Conservation (phyloP, 2,797 vertebrate genomes). For the Nyctalus aviator region DNA sequence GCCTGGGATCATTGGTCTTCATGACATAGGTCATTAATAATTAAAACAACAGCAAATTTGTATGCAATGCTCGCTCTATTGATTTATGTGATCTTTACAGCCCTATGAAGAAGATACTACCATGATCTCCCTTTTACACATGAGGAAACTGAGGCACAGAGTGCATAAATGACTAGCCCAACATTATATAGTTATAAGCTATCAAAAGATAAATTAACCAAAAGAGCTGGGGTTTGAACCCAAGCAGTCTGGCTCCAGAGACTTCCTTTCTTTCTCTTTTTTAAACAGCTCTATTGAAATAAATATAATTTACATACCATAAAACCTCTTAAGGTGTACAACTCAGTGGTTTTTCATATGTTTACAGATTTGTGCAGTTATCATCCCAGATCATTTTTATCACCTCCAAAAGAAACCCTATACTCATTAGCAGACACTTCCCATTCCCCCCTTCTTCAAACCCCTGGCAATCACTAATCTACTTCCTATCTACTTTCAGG, state of each 20-base stretch:
- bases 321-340: neutral
- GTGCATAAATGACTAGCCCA: neutral
- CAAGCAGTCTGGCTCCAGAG: neutral
- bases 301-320: constrained; percentile 2
- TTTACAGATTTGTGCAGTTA: neutral
- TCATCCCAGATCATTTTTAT: constrained; percentile 18
- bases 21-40: constrained; percentile 46
- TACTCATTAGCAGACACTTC: neutral
- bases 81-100: neutral
- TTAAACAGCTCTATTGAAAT: constrained; percentile 6
- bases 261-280: neutral
- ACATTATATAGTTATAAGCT: neutral
- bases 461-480: neutral
- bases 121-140: neutral
- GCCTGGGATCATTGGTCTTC: neutral
- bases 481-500: neutral
- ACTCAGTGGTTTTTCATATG: neutral
- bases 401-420: neutral
- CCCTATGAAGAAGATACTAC: neutral
- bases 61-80: neutral
- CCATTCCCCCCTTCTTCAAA: neutral
- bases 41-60: neutral
- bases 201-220: neutral
- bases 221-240: neutral
- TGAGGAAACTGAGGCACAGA: constrained; percentile 13